Conservation (phyloP, 2,113 vertebrate species). For the Corythornis cristatus region DNA sequence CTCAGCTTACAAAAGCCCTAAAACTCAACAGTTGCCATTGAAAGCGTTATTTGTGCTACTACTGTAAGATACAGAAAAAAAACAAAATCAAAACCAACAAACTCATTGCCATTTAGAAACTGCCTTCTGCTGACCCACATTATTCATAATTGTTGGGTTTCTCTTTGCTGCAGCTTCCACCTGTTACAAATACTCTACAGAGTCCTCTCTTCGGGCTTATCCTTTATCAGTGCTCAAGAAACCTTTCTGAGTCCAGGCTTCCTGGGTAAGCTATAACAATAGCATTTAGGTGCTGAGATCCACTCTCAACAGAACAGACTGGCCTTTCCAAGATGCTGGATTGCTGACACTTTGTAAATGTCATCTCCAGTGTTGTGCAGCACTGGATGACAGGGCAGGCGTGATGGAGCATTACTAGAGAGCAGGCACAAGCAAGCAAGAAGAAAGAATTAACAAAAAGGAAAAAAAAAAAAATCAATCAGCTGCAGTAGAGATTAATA, state of each 20-base stretch:
- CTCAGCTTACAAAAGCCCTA: neutral
- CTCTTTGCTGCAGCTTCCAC: neutral
- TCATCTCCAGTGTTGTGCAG: neutral
- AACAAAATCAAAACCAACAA: neutral
- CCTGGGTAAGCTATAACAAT: neutral
- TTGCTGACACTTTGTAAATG: conserved; percentile 21
- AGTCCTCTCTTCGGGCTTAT: neutral
- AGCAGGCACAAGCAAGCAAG: neutral
- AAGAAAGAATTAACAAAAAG: neutral
- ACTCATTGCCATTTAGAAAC: neutral
- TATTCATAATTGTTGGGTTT: neutral
- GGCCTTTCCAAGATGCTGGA: neutral
- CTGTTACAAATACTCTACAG: neutral
- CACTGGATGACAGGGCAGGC: neutral
- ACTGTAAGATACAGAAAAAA: neutral
- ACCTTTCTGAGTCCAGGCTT: neutral
- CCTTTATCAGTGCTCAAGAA: neutral
- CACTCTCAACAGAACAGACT: neutral
- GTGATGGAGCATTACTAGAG: neutral
- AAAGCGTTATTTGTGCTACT: neutral
- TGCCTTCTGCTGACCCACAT: neutral
- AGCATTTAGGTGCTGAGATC: neutral
- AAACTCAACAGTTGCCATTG: neutral
- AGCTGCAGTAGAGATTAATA: conserved; percentile 29
- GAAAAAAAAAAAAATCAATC: neutral